Percentiles rank a stretch among this genome's conserved stretches.
Evolutionary conservation across 2,797 vertebrate genomes (phyloP).

Genomic region (Morus bassanus): DNA sequence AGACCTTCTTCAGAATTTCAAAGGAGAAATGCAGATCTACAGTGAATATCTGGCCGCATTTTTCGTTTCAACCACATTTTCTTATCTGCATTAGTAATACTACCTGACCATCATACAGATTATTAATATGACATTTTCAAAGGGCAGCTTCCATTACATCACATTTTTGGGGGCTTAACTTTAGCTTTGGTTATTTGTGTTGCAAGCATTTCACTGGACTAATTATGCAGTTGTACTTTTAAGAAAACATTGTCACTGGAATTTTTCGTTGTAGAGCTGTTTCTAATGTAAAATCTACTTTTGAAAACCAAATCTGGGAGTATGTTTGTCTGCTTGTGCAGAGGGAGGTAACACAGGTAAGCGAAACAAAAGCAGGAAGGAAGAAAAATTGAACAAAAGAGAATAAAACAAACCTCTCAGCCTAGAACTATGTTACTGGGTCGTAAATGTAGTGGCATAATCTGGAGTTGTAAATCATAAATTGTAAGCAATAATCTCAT

Average conservation of each 20-base stretch:
- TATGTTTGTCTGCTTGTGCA: neutral
- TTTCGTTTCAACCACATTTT: neutral
- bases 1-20: neutral
- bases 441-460: neutral
- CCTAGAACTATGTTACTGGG: neutral
- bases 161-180: neutral
- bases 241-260: neutral
- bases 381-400: neutral
- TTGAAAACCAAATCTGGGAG: neutral
- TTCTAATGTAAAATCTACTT: neutral
- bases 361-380: neutral
- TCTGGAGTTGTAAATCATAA: neutral
- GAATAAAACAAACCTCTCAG: neutral
- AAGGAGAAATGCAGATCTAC: neutral
- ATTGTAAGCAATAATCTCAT: neutral
- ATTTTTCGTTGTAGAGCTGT: neutral
- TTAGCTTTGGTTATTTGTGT: neutral
- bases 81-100: neutral
- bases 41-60: accelerated
- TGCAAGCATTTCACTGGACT: neutral
- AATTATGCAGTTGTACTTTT: neutral
- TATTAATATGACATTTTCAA: neutral
- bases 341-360: neutral
- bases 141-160: neutral
- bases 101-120: neutral